These are phyloP conservation scores for Ernsta delagoae DNA, from an alignment of 2,888 invertebrate species.

Conservation along the genomic window DNA sequence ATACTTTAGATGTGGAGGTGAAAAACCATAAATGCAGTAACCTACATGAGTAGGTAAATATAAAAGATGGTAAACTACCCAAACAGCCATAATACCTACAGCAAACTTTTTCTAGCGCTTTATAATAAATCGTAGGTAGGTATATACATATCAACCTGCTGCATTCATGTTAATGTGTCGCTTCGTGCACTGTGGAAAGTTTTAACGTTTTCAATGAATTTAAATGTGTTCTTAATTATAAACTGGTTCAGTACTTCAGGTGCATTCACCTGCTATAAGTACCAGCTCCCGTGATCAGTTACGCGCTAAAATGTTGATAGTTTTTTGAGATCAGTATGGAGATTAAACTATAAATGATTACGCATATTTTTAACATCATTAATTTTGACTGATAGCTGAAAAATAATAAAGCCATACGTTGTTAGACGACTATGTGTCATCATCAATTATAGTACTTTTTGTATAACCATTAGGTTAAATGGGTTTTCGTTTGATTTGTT, in stretches of 20 bases:
- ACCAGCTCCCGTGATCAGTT: slow-evolving; percentile 42
- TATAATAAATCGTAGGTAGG: no score
- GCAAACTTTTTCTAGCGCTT: neutral
- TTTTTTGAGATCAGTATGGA: slow-evolving; percentile 29
- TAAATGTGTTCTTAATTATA: slow-evolving; percentile 81
- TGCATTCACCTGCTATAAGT: slow-evolving; percentile 70
- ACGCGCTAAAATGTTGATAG: slow-evolving; percentile 42
- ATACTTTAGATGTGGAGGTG: no score
- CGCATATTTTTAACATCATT: slow-evolving; percentile 31
- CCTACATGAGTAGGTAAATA: no score
- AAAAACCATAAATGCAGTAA: no score
- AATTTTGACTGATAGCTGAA: slow-evolving; percentile 35
- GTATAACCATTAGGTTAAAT: slow-evolving; percentile 19
- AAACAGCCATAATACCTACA: no score
- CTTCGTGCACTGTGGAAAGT: slow-evolving; percentile 61
- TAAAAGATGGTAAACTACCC: no score
- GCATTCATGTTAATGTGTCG: slow-evolving; percentile 55
- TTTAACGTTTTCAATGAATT: slow-evolving; percentile 79
- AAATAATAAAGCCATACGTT: slow-evolving; percentile 31
- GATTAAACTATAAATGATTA: slow-evolving; percentile 36
- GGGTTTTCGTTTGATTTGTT: slow-evolving; percentile 16
- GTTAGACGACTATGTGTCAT: slow-evolving; percentile 19
- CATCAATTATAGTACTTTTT: slow-evolving; percentile 28
- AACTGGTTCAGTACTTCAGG: slow-evolving; percentile 78
- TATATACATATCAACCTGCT: slow-evolving; percentile 49